Conservation (phyloP, 2,113 vertebrate species). For the Chitala chitala region DNA sequence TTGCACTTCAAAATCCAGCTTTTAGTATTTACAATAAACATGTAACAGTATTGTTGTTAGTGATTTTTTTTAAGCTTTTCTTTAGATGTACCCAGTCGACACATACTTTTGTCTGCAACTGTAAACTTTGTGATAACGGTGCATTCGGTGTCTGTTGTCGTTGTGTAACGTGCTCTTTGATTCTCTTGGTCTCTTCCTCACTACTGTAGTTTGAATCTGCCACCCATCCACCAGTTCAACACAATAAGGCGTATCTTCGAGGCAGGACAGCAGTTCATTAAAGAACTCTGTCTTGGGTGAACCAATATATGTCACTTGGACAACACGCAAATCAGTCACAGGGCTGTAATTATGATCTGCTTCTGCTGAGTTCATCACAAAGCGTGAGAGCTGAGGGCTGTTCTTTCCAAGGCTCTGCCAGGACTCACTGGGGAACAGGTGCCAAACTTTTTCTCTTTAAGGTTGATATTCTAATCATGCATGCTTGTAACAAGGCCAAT, state of each 20-base stretch:
- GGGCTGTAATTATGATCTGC: conserved; percentile 9
- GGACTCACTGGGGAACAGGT: conserved; percentile 14
- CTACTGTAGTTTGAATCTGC: too few species aligned
- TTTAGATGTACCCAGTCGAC: too few species aligned
- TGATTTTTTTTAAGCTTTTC: neutral
- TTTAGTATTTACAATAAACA: neutral
- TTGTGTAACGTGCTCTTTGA: neutral
- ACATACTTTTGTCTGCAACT: too few species aligned
- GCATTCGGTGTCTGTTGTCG: too few species aligned
- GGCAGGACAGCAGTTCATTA: conserved; percentile 2
- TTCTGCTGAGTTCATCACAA: conserved; percentile 3
- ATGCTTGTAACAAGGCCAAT: neutral
- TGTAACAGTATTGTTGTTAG: neutral
- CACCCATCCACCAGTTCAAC: too few species aligned
- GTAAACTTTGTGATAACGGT: neutral
- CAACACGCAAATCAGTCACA: neutral
- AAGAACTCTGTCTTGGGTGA: neutral
- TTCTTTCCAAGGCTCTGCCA: neutral
- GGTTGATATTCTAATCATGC: neutral
- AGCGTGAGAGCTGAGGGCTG: conserved; percentile 2
- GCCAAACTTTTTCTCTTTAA: conserved; percentile 7
- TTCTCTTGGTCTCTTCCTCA: neutral
- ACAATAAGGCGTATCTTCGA: too few species aligned
- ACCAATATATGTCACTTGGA: conserved; percentile 2
- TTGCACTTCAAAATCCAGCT: neutral